Percentiles rank a stretch among this genome's conserved stretches.
Conservation (phyloP, 2,888 invertebrate genomes). For the Polymixis flavicincta region DNA sequence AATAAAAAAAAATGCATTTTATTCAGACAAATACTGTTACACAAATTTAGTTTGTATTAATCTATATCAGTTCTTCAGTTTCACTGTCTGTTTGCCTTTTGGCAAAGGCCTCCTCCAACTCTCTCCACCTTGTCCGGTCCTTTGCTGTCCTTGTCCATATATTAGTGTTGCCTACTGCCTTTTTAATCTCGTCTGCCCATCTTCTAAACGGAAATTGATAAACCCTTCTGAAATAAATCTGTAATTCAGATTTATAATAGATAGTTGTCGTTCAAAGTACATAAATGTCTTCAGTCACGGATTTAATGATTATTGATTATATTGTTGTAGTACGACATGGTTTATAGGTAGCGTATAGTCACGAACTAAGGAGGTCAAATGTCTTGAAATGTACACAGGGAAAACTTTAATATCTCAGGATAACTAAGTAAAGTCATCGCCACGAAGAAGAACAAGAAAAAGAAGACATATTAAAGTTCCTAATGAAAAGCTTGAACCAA, state of each 20-base stretch:
- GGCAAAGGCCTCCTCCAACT: too few species aligned
- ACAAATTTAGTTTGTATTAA: too few species aligned
- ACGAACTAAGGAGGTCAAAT: background rate
- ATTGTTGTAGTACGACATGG: background rate
- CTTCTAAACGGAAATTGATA: background rate
- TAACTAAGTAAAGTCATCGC: background rate
- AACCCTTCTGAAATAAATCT: slow-evolving; percentile 32
- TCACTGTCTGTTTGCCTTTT: too few species aligned
- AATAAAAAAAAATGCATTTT: too few species aligned
- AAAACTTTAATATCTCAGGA: too few species aligned
- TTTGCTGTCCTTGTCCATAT: too few species aligned
- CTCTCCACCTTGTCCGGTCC: too few species aligned
- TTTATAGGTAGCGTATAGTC: background rate
- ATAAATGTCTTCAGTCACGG: slow-evolving; percentile 20
- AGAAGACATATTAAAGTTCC: background rate
- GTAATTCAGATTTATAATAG: slow-evolving; percentile 16
- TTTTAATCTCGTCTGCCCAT: too few species aligned
- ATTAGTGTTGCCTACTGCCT: too few species aligned
- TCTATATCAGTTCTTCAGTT: too few species aligned
- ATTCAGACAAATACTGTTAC: too few species aligned
- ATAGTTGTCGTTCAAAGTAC: background rate
- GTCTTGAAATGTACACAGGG: too few species aligned
- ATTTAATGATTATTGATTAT: background rate
- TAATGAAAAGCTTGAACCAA: background rate
- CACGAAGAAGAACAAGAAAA: background rate